Base-by-base conservation (phyloP, 2,113 vertebrate species). In the Microcebus jonahi region DNA sequence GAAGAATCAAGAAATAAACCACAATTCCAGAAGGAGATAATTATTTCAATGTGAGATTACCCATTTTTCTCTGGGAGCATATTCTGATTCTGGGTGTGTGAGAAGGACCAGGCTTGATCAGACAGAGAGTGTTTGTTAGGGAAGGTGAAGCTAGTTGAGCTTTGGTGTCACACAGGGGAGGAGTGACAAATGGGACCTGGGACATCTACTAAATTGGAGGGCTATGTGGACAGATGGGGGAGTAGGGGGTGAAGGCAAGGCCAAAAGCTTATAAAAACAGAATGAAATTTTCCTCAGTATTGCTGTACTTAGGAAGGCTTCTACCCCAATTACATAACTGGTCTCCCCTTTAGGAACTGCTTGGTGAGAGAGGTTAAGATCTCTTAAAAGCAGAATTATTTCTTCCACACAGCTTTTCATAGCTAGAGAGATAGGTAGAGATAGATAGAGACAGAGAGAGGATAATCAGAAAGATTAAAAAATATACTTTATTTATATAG, bases 1-100 rank as follows among this genome's bases (percentile, higher is more conserved):
- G 18, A 91, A 89, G 27, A 71, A 89, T 42, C 18, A 36, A 95
- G 34, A 91, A 83, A 90, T 59, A 92, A 79, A 71, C 61, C 31
- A 15, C 36, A 42, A 68, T 90, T 90, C 20, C 20, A 87, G 91
- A 92, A 12, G 27, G 6, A 55, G 21, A n/a, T 48, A 90, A 82
- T 48, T 80, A 93, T 36, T 83, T 5, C 59, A 81, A 6, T n/a
- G 23, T 65, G 61, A 82, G 34, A 83, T 48, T 29, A 53, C 11
- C 8, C 39, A 23, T 25, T 50, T 81, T 91, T 57, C 10, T 53
- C 34, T 79, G 45, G 12, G 68, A 80, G 17, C 4, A 8, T 70
- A 48, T 93, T 50, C 29, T 11, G 65, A 3, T 71, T 63, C 39
- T 81, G 10, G 11, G 25, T 36, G 21, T 71, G 36, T 82, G 45